Percentiles rank a stretch among this genome's conserved stretches.
Conservation (phyloP, 2,113 vertebrate genomes). For the Erythrocercus mccallii region DNA sequence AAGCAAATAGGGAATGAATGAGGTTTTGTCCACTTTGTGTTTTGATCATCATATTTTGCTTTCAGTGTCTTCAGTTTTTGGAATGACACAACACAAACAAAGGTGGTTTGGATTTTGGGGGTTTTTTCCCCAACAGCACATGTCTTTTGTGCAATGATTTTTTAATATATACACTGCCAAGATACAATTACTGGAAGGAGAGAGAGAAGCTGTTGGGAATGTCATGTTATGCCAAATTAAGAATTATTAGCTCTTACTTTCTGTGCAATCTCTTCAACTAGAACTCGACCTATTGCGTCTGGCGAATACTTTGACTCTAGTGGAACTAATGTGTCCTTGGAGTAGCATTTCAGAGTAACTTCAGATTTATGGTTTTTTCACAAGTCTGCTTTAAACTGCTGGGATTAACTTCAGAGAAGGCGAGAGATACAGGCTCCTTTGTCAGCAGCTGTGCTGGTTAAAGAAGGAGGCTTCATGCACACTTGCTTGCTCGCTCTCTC, state of each 20-base stretch:
- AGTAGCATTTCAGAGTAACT: slow-evolving; percentile 42
- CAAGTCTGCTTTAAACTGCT: slow-evolving; percentile 32
- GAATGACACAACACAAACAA: not conserved
- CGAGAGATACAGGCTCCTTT: not conserved
- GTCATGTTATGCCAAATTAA: slow-evolving; percentile 50
- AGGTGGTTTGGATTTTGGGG: not conserved
- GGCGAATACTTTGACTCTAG: slow-evolving; percentile 13
- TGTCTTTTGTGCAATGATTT: not conserved
- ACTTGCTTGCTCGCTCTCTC: not conserved
- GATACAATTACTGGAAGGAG: not conserved
- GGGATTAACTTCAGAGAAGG: slow-evolving; percentile 50
- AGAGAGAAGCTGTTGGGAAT: slow-evolving; percentile 21
- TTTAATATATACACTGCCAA: not conserved
- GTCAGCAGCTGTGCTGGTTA: slow-evolving; percentile 31
- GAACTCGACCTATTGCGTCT: slow-evolving; percentile 18
- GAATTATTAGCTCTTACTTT: slow-evolving; percentile 56
- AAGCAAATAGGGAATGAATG: slow-evolving; percentile 34
- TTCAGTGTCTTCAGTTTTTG: not conserved
- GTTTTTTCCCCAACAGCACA: not conserved
- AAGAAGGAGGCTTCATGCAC: not conserved
- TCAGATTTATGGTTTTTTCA: slow-evolving; percentile 14
- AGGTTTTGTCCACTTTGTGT: not conserved
- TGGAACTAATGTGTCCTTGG: slow-evolving; percentile 60
- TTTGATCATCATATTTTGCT: not conserved
- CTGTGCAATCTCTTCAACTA: not conserved